phyloP scores from a whole-genome alignment of 2,113 vertebrate species.

The Percopsis transmontana region DNA sequence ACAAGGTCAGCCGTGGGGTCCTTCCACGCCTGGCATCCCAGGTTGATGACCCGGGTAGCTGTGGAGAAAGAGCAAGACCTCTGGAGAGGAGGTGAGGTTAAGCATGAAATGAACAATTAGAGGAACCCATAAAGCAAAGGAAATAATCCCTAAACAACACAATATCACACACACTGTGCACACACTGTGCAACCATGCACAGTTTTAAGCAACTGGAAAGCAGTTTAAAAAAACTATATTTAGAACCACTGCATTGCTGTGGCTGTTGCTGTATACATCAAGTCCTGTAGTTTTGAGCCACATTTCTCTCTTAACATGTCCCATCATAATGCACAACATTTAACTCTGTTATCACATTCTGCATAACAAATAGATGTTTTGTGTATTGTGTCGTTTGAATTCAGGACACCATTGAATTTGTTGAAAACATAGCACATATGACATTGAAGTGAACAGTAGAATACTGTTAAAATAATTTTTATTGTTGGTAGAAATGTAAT shows the following conservation, averaged over 20 bases:
- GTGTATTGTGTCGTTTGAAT: too few species aligned
- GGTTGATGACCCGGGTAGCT: conserved; percentile 17
- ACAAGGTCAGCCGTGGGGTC: conserved; percentile 41
- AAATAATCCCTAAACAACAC: conserved; percentile 43
- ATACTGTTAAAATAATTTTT: too few species aligned
- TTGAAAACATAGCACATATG: too few species aligned
- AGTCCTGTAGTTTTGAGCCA: too few species aligned
- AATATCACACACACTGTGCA: conserved; percentile 20
- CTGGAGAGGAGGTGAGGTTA: conserved; percentile 10
- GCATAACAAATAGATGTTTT: too few species aligned
- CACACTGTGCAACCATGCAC: neutral
- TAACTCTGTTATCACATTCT: too few species aligned
- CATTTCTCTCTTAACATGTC: too few species aligned
- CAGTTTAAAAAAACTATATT: conserved; percentile 7
- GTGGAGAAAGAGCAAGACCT: neutral
- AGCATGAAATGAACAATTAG: conserved; percentile 55
- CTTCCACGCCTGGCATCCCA: conserved; percentile 8
- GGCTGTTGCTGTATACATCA: neutral
- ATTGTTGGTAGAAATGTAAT: neutral
- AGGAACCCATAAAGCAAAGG: conserved; percentile 41
- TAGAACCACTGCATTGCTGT: conserved; percentile 5
- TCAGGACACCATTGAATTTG: too few species aligned
- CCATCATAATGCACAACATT: too few species aligned
- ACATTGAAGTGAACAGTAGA: too few species aligned
- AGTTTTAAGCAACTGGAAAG: neutral